These are phyloP conservation scores for Notarius lentiginosus DNA, from an alignment of 2,113 vertebrate species.

Conservation along the genomic window DNA sequence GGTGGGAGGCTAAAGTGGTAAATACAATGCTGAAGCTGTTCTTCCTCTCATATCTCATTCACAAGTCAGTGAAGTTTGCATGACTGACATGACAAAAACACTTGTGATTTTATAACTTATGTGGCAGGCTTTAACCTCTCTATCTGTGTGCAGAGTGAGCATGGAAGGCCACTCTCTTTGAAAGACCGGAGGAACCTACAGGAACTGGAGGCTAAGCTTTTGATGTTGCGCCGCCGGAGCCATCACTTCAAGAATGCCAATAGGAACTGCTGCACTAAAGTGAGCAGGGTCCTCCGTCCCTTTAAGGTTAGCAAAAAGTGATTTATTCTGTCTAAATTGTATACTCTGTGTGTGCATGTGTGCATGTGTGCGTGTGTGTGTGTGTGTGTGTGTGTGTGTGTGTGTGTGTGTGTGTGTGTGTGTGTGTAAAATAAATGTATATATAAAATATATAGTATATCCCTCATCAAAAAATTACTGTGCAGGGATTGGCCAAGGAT, in stretches of 20 bases:
- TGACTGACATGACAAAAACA: not conserved
- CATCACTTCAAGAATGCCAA: slow-evolving; percentile 89
- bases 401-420: too few relatives aligned
- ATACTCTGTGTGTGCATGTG: too few relatives aligned
- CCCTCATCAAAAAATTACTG: too few relatives aligned
- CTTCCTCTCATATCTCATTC: not conserved
- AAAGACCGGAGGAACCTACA: slow-evolving; percentile 83
- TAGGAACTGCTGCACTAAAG: slow-evolving; percentile 89
- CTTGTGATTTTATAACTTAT: not conserved
- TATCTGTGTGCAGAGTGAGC: slow-evolving; percentile 78
- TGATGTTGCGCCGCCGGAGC: slow-evolving; percentile 81
- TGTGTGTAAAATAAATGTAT: too few relatives aligned
- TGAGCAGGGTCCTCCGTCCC: slow-evolving; percentile 84
- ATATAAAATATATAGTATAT: too few relatives aligned
- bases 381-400: too few relatives aligned
- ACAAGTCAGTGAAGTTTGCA: not conserved
- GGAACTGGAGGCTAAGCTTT: slow-evolving; percentile 85
- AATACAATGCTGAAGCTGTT: not conserved
- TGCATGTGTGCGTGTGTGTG: too few relatives aligned
- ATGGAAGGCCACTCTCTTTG: slow-evolving; percentile 88
- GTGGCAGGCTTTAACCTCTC: not conserved
- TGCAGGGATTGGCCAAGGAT: too few relatives aligned
- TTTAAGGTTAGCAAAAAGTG: slow-evolving; percentile 79
- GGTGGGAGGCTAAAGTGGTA: not conserved
- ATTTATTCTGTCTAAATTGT: not conserved